Percentiles rank a stretch among this genome's conserved stretches.
Conservation (phyloP, 1,140 invertebrate genomes). For the Bombus breviceps region DNA sequence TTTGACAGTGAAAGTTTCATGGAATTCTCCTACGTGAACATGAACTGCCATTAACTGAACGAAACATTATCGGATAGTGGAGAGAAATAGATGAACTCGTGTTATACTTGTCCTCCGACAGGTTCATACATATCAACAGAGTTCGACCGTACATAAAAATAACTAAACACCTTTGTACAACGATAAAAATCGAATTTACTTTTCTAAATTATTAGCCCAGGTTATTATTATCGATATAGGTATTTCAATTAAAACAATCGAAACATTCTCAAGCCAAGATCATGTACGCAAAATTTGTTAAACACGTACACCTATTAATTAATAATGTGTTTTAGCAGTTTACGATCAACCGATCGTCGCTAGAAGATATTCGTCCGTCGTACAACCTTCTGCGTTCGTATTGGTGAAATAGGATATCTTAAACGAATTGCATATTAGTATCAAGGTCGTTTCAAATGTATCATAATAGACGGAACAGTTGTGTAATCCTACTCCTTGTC, state of each 20-base stretch:
- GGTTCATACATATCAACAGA: no score
- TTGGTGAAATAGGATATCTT: slow-evolving; percentile 34
- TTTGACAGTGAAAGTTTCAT: no score
- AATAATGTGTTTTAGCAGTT: background rate
- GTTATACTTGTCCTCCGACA: no score
- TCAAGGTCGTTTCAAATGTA: slow-evolving; percentile 23
- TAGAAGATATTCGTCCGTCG: background rate
- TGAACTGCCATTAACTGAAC: no score
- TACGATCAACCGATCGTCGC: background rate
- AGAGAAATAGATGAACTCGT: no score
- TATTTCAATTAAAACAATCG: no score
- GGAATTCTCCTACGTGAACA: no score
- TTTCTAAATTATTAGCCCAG: background rate
- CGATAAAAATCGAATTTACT: background rate
- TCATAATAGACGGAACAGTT: slow-evolving; percentile 1
- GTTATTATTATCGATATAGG: background rate
- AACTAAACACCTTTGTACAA: background rate
- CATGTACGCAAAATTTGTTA: background rate
- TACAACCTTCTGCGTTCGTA: background rate
- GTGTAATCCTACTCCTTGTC: slow-evolving; percentile 28
- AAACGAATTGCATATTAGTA: slow-evolving; percentile 48
- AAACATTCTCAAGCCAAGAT: background rate
- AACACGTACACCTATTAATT: background rate
- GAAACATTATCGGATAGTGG: no score
- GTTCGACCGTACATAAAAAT: background rate